phyloP scores from a whole-genome alignment of 2,797 vertebrate species.

The Hypotaenidia philippensis region DNA sequence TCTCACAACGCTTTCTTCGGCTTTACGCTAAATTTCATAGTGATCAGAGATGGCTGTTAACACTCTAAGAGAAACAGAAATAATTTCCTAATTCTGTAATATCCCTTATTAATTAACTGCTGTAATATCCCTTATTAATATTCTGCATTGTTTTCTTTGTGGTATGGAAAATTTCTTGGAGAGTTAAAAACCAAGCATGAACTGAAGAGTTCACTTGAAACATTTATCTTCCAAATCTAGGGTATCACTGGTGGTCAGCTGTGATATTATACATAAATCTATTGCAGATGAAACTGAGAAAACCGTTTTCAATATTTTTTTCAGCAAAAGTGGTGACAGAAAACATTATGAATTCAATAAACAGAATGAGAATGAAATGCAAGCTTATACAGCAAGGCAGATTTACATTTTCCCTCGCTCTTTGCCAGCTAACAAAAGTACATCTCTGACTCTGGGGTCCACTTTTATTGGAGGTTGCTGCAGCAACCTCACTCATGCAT shows the following conservation, averaged over 20 bases:
- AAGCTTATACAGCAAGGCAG: background rate
- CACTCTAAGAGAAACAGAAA: background rate
- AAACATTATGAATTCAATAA: conserved; percentile 14
- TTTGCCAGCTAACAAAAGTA: background rate
- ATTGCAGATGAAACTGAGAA: background rate
- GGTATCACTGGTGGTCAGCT: background rate
- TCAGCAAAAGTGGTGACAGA: conserved; percentile 1
- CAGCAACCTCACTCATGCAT: background rate
- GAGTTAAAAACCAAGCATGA: background rate
- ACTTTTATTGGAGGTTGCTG: background rate
- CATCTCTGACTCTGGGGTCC: background rate
- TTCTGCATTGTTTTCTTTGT: background rate
- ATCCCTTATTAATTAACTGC: background rate
- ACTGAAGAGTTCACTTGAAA: background rate
- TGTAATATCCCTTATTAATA: background rate
- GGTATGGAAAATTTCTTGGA: background rate
- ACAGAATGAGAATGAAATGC: background rate
- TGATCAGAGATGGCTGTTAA: background rate
- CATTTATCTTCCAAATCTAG: background rate
- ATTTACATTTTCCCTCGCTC: background rate
- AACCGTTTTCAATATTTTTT: conserved; percentile 24
- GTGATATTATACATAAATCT: conserved; percentile 13
- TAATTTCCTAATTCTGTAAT: background rate
- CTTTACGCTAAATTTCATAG: background rate
- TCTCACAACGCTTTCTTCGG: background rate